Evolutionary conservation across 2,797 vertebrate genomes (phyloP), one percentile per base, ranked within the genome.

Genomic region (Schizothorax lantsangensis): DNA sequence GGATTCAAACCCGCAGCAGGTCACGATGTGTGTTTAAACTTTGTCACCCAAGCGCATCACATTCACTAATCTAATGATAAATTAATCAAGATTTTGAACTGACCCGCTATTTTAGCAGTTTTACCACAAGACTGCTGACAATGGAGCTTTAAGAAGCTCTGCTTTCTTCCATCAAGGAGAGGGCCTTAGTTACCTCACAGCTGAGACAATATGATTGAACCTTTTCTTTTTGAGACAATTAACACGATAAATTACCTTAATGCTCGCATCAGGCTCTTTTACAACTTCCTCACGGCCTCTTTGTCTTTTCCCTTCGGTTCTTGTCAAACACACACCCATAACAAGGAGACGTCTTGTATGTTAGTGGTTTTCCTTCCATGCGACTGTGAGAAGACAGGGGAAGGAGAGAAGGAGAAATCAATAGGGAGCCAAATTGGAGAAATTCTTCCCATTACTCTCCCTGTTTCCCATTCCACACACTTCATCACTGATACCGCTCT

Each of bases 171-270:
- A 0, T 43, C 9, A 36, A 38, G 36, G 36, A 84, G 45, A 2
- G 1, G 72, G 43, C 72, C 43, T 77, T 33, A 36, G 57, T 47
- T 83, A 74, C 74, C 47, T 79, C 47, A 69, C 33, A 30, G 47
- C 33, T 79, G 83, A 66, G 59, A 77, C 45, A 19, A 66, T 52
- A 69, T 38, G 43, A 73, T 30, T 43, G 66, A 72, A 59, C 75
- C 74, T 54, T 59, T 83, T 62, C 43, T 82, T 81, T 91, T 86
- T 85, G 88, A 89, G 90, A 92, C 93, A 92, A 94, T 94, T 94
- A 94, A 91, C 90, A 88, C 89, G 7, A 93, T 93, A 94, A 94
- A 95, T 95, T 93, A 94, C 93, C 91, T 92, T 92, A 93, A 94
- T 93, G 93, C 89, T 90, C 92, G 89, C 85, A 87, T 91, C 87